Evolutionary conservation across 2,888 invertebrate genomes (phyloP), one percentile per base, ranked within the genome.

Genomic region (Eupithecia subfuscata): DNA sequence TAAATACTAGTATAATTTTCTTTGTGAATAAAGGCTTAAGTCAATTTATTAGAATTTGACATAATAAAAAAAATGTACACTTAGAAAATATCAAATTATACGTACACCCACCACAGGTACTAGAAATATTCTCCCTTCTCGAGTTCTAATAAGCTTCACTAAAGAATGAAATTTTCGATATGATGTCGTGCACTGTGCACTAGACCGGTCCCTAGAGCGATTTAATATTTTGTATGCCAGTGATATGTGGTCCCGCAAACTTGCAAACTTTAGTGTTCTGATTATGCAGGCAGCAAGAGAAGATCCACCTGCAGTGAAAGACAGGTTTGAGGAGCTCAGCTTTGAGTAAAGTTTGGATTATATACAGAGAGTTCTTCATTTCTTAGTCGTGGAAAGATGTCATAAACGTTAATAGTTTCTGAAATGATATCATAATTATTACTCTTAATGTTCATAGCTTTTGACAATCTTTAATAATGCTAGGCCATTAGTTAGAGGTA

Each of bases 161-260:
- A 43, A 12, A 56, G 56, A 12, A 22, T 56, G 12, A 56, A 37
- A 37, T 34, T n/a, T 37, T 16, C 4, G 1, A n/a, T 65, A n/a
- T 40, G 9, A n/a, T 8, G 34, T 37, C n/a, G 40, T 40, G 52
- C 52, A 12, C 22, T 22, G 40, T 40, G 52, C 52, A 12, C 22
- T 22, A 67, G 34, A 67, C 25, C 60, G 6, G 40, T 37, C 65
- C 12, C 34, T 37, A 68, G 22, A 45, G 68, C 34, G 71, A 22
- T 71, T 43, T 63, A 60, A 37, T 56, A 71, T 63, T 25, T 68
- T 84, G 82, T 83, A 85, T 87, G 88, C 85, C 86, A 89, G 88
- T 87, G 89, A 91, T 91, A 90, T 86, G 88, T 80, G 84, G 83
- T 83, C 84, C 83, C 84, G 84, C 78, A 84, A 90, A 90, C 85